phyloP scores from a whole-genome alignment of 2,888 invertebrate genomes.

The Lycophotia porphyrea region DNA sequence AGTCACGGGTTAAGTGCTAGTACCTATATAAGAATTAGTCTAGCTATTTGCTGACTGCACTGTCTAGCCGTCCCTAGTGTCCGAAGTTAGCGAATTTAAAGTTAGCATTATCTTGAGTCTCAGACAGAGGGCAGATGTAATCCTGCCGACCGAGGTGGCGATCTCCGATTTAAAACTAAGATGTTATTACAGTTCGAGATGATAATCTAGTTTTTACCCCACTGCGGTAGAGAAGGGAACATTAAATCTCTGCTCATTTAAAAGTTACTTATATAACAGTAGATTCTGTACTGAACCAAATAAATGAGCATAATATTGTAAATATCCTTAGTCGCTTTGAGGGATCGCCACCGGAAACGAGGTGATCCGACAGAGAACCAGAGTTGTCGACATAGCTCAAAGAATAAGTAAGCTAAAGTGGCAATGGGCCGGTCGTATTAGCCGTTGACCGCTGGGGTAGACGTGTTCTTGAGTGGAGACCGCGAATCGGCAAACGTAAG shows the following conservation, averaged over 20 bases:
- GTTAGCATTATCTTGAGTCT: conserved; percentile 28
- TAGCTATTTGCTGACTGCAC: conserved; percentile 36
- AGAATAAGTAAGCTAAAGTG: no score
- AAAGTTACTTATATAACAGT: no score
- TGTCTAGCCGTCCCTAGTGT: conserved; percentile 56
- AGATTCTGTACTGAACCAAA: not conserved
- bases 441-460: no score
- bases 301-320: not conserved
- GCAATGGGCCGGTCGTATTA: no score
- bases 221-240: not conserved
- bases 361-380: no score
- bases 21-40: conserved; percentile 25
- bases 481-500: no score
- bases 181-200: conserved; percentile 20
- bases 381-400: no score
- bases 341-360: no score
- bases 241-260: not conserved
- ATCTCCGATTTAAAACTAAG: conserved; percentile 22
- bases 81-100: conserved; percentile 59
- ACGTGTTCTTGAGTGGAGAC: no score
- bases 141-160: conserved; percentile 30
- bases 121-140: conserved; percentile 22
- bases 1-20: no score
- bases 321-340: no score
- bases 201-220: conserved; percentile 7